Evolutionary conservation across 2,888 invertebrate species (phyloP), one percentile per base, ranked within the genome.

Genomic region (Limenitis camilla): DNA sequence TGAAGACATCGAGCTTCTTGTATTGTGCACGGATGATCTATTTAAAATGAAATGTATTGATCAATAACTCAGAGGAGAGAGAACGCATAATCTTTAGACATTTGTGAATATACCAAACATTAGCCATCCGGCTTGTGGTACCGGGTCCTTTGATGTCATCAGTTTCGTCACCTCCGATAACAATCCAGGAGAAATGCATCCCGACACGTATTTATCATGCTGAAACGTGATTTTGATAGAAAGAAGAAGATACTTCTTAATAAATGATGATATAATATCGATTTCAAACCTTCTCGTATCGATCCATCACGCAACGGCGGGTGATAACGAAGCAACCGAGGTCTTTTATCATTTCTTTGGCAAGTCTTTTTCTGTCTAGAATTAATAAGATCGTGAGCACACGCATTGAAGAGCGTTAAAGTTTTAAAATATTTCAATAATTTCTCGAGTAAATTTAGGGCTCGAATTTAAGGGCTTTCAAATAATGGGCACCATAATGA

Each of bases 1-100:
- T 86, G 83, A 9, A 87, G 64, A 59, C 76, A 81, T 32, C 79
- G 80, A 2, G 86, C 87, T 55, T 86, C 87, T 44, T 80, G 79
- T 8, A 80, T 56, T 2, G 84, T 78, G 62, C 87, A 85, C 0
- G 87, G 87, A 53, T 87, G 85, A 53, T 86, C 86, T 84, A 11
- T 33, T 33, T 32, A 6, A 19, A 19, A 9, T 32, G 32, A 35
- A 44, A 8, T 35, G 9, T 35, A 9, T n/a, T 10, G n/a, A n/a
- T n/a, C n/a, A n/a, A n/a, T n/a, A n/a, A n/a, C n/a, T n/a, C n/a
- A n/a, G n/a, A n/a, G n/a, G n/a, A n/a, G n/a, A n/a, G n/a, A n/a
- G n/a, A n/a, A n/a, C n/a, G n/a, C n/a, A n/a, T n/a, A n/a, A n/a
- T n/a, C n/a, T n/a, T n/a, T n/a, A 19, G 19, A 19, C 19, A 19